Evolutionary conservation across 2,888 invertebrate species (phyloP), one percentile per base, ranked within the genome.

Genomic region (Bursaphelenchus okinawaensis): DNA sequence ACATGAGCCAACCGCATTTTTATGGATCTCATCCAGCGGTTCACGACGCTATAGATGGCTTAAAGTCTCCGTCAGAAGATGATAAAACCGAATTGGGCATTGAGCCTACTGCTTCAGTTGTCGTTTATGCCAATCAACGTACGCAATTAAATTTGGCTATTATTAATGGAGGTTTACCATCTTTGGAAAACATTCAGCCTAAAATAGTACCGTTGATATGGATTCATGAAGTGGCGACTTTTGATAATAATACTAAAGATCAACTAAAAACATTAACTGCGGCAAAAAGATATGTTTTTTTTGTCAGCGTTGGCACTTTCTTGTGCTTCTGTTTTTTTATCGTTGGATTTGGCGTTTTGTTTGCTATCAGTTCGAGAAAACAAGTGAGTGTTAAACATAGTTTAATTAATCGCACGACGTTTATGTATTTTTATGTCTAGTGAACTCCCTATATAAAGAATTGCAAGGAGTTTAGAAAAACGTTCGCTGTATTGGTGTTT

Each of bases 71-170:
- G 16, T 27, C 59, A 7, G 52, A 70, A 4, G 66, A 75, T 20
- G 81, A 81, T 62, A 54, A 64, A 20, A 79, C 77, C 3, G 70
- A 65, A 57, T 71, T 81, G 8, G 78, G 77, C 63, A 69, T 81
- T 61, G 79, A 81, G 58, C 81, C 81, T 19, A 66, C 70, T 7
- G 69, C 72, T 8, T 79, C 79, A 20, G 80, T 74, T 12, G 69
- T 73, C n/a, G 71, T 76, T 12, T 67, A 65, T 22, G 81, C 79
- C 16, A 69, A 73, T 40, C 55, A 74, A 51, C 69, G 74, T 28
- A 75, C 78, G 68, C 81, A 81, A 61, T 68, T 81, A 51, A 81
- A 79, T 62, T 65, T 81, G 20, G 81, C 79, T 57, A 72, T 81
- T 70, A 60, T 73, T 12, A 75, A 74, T 22, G 79, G 80, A 54